These are phyloP conservation scores for Anastrepha obliqua DNA, from an alignment of 1,140 invertebrate genomes.

Conservation along the genomic window DNA sequence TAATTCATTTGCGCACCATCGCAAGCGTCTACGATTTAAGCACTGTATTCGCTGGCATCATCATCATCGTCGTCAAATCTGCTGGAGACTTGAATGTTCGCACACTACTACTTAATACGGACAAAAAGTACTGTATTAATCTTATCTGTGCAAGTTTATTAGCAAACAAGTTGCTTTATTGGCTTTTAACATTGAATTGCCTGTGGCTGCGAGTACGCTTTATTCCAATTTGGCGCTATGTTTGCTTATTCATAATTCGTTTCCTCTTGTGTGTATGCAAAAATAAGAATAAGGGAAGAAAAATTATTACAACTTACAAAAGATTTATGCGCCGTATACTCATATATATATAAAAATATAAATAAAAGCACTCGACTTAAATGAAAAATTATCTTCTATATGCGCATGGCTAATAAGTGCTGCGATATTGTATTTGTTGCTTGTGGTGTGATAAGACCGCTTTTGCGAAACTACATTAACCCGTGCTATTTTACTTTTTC, in stretches of 20 bases:
- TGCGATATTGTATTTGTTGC: neutral
- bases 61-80: neutral
- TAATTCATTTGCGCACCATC: conserved; percentile 40
- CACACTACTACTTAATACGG: conserved; percentile 1
- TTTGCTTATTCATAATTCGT: neutral
- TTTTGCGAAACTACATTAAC: neutral
- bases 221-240: neutral
- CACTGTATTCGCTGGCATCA: conserved; percentile 1
- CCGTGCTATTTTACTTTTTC: too few relatives aligned
- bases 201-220: neutral
- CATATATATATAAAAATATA: too few relatives aligned
- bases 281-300: too few relatives aligned
- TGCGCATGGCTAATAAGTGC: too few relatives aligned
- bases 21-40: neutral
- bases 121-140: conserved; percentile 28
- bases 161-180: conserved; percentile 48
- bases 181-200: conserved; percentile 15
- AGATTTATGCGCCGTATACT: too few relatives aligned
- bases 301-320: too few relatives aligned
- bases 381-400: too few relatives aligned
- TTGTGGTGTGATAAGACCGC: neutral
- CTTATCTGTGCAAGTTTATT: conserved; percentile 51
- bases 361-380: too few relatives aligned
- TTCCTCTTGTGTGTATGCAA: neutral
- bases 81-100: neutral